Conservation (phyloP, 1,140 invertebrate genomes). For the Ostrea edulis region DNA sequence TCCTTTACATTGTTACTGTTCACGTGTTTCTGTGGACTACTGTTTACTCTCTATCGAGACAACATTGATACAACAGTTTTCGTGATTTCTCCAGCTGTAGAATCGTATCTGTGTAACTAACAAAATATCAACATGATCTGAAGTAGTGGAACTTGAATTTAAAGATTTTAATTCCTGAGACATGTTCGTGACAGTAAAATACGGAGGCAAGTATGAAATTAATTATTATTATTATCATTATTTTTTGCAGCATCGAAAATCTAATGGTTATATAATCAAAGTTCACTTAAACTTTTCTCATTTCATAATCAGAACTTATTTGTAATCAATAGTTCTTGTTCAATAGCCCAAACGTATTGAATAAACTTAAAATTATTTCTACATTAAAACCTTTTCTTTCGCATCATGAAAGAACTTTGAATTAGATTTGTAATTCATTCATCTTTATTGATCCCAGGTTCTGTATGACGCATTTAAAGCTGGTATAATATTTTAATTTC, state of each 20-base stretch:
- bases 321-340: neutral
- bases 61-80: neutral
- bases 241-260: neutral
- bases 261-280: neutral
- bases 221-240: neutral
- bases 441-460: slow-evolving; percentile 13
- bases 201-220: neutral
- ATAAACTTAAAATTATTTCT: neutral
- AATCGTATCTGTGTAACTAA: neutral
- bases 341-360: neutral
- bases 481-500: slow-evolving; percentile 35
- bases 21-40: neutral
- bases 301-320: neutral
- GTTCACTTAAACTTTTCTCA: neutral
- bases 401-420: neutral
- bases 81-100: neutral
- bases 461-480: neutral
- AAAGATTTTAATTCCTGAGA: neutral
- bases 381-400: neutral
- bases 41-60: neutral
- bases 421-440: neutral
- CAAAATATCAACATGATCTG: neutral
- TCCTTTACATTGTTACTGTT: neutral
- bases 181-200: slow-evolving; percentile 14
- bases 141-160: neutral